These are phyloP conservation scores for Azemiops feae DNA, from an alignment of 2,113 vertebrate species.

Conservation along the genomic window DNA sequence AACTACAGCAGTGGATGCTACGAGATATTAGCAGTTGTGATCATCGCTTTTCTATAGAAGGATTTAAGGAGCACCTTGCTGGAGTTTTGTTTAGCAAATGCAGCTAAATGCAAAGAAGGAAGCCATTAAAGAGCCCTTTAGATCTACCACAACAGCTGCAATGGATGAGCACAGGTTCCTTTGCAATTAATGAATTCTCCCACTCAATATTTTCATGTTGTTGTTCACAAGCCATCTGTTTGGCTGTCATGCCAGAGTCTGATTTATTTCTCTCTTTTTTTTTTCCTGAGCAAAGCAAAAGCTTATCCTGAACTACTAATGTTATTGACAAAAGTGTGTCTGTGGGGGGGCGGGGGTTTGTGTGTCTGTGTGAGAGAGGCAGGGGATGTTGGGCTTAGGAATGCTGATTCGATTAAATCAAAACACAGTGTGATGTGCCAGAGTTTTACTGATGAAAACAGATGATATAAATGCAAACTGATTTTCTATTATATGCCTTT, in stretches of 20 bases:
- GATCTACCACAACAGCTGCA: constrained; percentile 4
- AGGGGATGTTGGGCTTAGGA: neutral
- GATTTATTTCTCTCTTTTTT: neutral
- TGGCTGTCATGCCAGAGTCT: neutral
- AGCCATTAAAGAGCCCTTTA: too few relatives aligned
- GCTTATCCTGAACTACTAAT: too few relatives aligned
- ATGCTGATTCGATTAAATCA: neutral
- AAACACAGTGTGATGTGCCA: too few relatives aligned
- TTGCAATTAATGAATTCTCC: constrained; percentile 18
- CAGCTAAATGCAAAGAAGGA: constrained; percentile 18
- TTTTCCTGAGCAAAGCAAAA: neutral
- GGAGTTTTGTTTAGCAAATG: constrained; percentile 11
- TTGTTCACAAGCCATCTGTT: constrained; percentile 9
- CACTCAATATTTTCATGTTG: constrained; percentile 27
- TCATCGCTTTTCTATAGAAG: constrained; percentile 25
- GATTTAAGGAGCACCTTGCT: constrained; percentile 4
- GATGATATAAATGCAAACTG: neutral
- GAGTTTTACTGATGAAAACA: neutral
- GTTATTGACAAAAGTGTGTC: neutral
- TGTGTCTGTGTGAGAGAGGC: neutral
- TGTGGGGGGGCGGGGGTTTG: too few relatives aligned
- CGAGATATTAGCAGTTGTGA: neutral
- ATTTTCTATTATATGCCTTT: neutral
- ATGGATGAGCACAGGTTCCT: constrained; percentile 10
- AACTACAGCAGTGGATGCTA: neutral